Evolutionary conservation across 2,113 vertebrate genomes (phyloP).

Genomic region (Excalfactoria chinensis): DNA sequence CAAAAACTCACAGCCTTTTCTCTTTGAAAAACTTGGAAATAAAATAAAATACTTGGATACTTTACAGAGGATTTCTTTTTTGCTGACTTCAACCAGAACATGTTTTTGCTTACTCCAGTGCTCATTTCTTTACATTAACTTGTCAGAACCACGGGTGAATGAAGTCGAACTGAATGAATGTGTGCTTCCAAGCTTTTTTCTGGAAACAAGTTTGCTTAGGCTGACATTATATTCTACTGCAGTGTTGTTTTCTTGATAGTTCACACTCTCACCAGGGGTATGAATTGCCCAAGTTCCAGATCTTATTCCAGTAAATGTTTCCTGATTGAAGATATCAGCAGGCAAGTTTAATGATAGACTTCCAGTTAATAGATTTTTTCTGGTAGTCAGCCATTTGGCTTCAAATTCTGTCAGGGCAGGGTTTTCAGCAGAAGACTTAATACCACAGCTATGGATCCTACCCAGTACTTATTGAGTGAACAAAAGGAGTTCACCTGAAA

Average conservation of each 20-base stretch:
- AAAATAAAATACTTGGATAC: neutral
- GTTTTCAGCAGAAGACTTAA: neutral
- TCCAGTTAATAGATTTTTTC: neutral
- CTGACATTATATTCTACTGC: neutral
- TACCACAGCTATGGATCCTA: neutral
- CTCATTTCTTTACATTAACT: neutral
- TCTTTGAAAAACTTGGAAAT: neutral
- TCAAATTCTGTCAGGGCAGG: neutral
- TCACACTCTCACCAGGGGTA: neutral
- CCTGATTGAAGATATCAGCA: neutral
- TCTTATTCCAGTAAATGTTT: neutral
- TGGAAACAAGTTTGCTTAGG: neutral
- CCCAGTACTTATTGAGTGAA: neutral
- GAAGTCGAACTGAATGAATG: neutral
- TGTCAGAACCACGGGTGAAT: neutral
- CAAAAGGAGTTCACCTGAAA: neutral
- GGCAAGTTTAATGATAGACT: neutral
- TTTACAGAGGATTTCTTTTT: neutral
- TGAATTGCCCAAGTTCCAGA: neutral
- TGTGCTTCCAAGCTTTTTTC: neutral
- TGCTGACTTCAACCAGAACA: neutral
- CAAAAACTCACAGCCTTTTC: neutral
- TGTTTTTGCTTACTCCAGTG: neutral
- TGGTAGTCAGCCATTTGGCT: rapidly evolving
- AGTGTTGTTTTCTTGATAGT: neutral